Conservation (phyloP, 2,113 vertebrate species). For the Melospiza melodia region DNA sequence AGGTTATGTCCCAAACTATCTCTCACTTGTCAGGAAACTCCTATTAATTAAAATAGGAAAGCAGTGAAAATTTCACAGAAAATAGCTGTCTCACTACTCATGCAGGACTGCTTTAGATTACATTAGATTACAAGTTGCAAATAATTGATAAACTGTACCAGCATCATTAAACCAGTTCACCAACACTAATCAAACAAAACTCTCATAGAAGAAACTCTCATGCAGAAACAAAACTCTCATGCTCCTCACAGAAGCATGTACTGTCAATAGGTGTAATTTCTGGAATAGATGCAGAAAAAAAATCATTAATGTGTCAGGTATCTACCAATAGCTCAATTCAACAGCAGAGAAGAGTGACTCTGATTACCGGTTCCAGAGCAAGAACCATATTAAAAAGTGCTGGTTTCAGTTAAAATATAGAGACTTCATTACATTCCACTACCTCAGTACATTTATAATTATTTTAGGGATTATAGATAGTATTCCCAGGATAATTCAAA, state of each 20-base stretch:
- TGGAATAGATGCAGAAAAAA: conserved; percentile 33
- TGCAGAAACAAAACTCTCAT: not conserved
- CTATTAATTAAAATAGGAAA: not conserved
- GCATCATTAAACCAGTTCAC: not conserved
- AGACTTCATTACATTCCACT: not conserved
- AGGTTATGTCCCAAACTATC: not conserved
- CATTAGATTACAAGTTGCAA: not conserved
- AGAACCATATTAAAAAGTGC: not conserved
- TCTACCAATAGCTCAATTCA: conserved; percentile 10
- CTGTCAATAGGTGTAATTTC: conserved; percentile 29
- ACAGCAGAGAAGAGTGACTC: not conserved
- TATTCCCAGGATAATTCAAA: not conserved
- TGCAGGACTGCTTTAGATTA: not conserved
- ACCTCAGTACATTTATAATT: not conserved
- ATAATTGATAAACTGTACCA: not conserved
- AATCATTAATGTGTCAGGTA: not conserved
- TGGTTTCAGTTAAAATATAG: not conserved
- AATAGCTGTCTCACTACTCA: not conserved
- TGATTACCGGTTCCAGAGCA: conserved; percentile 12
- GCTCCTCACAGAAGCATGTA: not conserved
- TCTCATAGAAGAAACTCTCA: not conserved
- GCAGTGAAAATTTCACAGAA: not conserved
- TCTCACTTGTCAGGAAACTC: not conserved
- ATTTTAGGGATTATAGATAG: not conserved
- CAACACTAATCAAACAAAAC: conserved; percentile 7